Evolutionary conservation across 2,797 vertebrate species (phyloP).

Genomic region (Novumbra hubbsi): DNA sequence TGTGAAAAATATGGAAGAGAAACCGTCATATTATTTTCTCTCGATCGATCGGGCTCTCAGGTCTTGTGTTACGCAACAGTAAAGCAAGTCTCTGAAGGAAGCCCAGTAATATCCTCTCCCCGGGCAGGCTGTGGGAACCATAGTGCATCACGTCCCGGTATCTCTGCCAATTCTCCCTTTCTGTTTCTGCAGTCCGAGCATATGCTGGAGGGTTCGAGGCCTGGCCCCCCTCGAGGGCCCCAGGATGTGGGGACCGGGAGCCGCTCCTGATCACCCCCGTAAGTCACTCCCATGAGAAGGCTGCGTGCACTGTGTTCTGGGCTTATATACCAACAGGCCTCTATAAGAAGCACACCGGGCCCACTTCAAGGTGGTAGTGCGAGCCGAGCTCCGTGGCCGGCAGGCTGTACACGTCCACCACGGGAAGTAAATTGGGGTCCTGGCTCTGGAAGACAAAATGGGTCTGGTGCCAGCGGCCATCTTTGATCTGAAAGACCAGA

Average conservation of each 20-base stretch:
- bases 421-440: constrained; percentile 88
- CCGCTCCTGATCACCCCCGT: constrained; percentile 6
- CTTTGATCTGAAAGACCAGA: constrained; percentile 77
- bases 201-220: constrained; percentile 36
- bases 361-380: constrained; percentile 89
- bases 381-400: constrained; percentile 75
- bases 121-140: constrained; percentile 27
- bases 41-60: constrained; percentile 36
- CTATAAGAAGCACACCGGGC: constrained; percentile 92
- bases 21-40: constrained; percentile 39
- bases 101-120: constrained; percentile 47
- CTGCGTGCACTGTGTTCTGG: background rate
- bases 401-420: constrained; percentile 83
- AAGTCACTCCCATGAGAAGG: constrained; percentile 26
- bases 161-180: constrained; percentile 41
- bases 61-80: constrained; percentile 34
- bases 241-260: background rate
- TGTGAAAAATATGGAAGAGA: constrained; percentile 38
- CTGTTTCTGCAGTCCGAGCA: constrained; percentile 66
- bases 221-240: constrained; percentile 5
- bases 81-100: constrained; percentile 54
- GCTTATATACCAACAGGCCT: background rate
- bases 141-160: constrained; percentile 42
- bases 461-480: constrained; percentile 89
- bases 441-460: constrained; percentile 89